These are phyloP conservation scores for Ptychoptera albimana DNA, from an alignment of 2,888 invertebrate species.

Conservation along the genomic window DNA sequence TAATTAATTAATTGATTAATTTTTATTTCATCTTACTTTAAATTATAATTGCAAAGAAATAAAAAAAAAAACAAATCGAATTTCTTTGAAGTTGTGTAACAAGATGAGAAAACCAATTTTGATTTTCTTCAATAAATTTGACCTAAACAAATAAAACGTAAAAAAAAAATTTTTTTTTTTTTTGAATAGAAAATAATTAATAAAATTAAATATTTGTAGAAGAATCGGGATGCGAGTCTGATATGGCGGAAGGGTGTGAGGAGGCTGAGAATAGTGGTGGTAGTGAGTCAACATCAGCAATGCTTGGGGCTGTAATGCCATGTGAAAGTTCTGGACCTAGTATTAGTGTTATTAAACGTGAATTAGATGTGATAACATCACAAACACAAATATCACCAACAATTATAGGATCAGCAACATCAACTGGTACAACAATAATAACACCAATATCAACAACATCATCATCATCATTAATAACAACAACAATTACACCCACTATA, in stretches of 20 bases:
- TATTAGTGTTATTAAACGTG: conserved; percentile 24
- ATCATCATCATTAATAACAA: conserved; percentile 13
- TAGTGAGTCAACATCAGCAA: conserved; percentile 19
- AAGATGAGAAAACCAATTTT: too few species aligned
- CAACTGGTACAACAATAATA: conserved; percentile 7
- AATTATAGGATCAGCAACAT: conserved; percentile 9
- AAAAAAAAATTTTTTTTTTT: not conserved
- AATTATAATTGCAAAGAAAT: too few species aligned
- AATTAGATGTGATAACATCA: conserved; percentile 21
- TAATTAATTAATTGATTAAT: too few species aligned
- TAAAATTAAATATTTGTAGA: conserved; percentile 33
- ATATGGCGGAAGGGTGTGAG: conserved; percentile 58
- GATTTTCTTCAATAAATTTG: too few species aligned
- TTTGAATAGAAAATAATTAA: not conserved
- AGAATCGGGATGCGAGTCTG: conserved; percentile 50
- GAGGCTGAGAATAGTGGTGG: conserved; percentile 27
- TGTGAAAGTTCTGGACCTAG: conserved; percentile 30
- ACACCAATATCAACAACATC: conserved; percentile 13
- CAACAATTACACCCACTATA: conserved; percentile 14
- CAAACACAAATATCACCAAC: conserved; percentile 3
- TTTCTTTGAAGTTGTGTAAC: too few species aligned
- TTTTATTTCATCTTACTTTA: too few species aligned
- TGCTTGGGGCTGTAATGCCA: conserved; percentile 31
- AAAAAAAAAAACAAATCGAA: too few species aligned
- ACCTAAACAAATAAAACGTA: too few species aligned